Base-by-base conservation (phyloP, 1,140 invertebrate species). In the Adoxophyes honmai region DNA sequence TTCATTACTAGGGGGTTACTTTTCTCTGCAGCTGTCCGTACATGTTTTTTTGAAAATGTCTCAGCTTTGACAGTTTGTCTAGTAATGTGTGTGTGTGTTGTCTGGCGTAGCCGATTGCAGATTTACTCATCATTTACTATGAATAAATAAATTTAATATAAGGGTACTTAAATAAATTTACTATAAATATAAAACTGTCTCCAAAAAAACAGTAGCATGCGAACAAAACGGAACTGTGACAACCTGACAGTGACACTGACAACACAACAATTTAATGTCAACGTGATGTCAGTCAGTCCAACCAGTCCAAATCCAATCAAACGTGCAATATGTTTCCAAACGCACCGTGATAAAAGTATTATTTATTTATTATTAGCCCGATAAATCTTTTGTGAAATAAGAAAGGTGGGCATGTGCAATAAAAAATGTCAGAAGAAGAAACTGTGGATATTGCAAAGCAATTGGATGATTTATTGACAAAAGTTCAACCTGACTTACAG, bases 401-500 rank as follows among this genome's bases (percentile, higher is more conserved):
- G n/a, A 56, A 42, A 51, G 34, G 44, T 55, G 62, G 64, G 64
- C 44, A 81, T 76, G 73, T 57, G 28, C 39, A 13, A 57, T 37
- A 33, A 55, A 73, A 66, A 58, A 87, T 86, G 82, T 73, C 78
- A 34, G 82, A 86, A 53, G 79, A 86, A 70, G 79, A 84, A 68
- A 71, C 18, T 57, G 59, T 85, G 16, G 81, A 83, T 70, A 83
- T 86, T 59, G 76, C 79, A 54, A 65, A 86, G 54, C 74, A 86
- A 62, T 65, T 88, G 34, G 70, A 81, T 14, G 63, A 85, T 42
- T 78, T 86, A 35, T 62, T 88, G 42, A 85, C 82, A 18, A 78
- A 84, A 72, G 73, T 84, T 6, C 83, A 88, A 57, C 86, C 86
- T 14, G 76, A 85, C 59, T 73, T 88, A 39, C 86, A 88, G 69